Base-by-base conservation (phyloP, 2,797 vertebrate species). In the Craterocephalus amniculus region DNA sequence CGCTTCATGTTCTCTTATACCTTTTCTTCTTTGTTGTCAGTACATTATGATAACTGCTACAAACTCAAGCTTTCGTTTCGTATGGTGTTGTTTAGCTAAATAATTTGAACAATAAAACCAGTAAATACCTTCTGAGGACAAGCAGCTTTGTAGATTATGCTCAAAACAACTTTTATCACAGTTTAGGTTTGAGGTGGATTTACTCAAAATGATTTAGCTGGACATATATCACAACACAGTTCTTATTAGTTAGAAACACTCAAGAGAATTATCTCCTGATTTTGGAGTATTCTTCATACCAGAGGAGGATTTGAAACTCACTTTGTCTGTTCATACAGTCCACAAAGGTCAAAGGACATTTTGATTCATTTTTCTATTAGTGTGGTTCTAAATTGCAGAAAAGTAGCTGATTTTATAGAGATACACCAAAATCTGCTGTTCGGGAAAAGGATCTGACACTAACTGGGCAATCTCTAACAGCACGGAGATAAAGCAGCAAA, bases 31-130 rank as follows among this genome's bases (percentile, higher is more conserved):
- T 26, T 52, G n/a, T 34, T 34, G n/a, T 24, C 48, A 43, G 40
- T 22, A n/a, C n/a, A 24, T 27, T 52, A 13, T n/a, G n/a, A 52
- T 27, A 14, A 24, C 49, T 26, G 24, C 12, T 52, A 13, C 24
- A 24, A 54, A 27, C 48, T 49, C 18, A 43, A 43, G 40, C 18
- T 51, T 51, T 24, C 24, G 26, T 54, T 54, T 54, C 43, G 9
- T 45, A 2, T 2, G 9, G 8, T 16, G 18, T 20, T 62, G 52
- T 59, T 63, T 78, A 64, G 51, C 32, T 69, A 26, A 40, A 69
- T 31, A 63, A 29, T 45, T 22, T 60, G 22, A 61, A 51, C 36
- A 57, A 1, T 11, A 32, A 49, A 62, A 59, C n/a, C 16, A 29
- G 16, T 22, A 14, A 20, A 13, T 52, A 12, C 24, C 26, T 52